Evolutionary conservation across 2,888 invertebrate genomes (phyloP), one percentile per base, ranked within the genome.

Genomic region (Rhingia rostrata): DNA sequence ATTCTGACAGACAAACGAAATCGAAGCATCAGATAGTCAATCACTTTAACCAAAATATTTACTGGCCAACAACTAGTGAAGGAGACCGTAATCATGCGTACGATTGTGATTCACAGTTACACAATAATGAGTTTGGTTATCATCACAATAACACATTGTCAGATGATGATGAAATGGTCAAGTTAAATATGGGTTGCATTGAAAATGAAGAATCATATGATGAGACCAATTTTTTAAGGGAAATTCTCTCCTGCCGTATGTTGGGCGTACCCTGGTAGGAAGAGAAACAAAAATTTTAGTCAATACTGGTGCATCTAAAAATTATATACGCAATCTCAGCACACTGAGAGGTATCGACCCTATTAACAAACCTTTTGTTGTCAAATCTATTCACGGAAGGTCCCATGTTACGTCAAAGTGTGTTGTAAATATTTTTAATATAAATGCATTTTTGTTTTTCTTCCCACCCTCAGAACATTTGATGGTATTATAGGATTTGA

Each of bases 391-490:
- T 4, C 51, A 66, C 12, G 75, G 66, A 0, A 30, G 4, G 2
- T 56, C 14, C 35, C 12, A 14, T 1, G 56, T 63, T 6, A 54
- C 4, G 1, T 54, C 53, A 1, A 73, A 63, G 37, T 74, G 56
- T 39, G 10, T 64, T 45, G 10, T 83, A 35, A 82, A 77, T 32
- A 12, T 86, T 14, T 74, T 77, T 49, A 66, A 77, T 37, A 80
- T 51, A 33, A 84, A 72, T n/a, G 72, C 73, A 72, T 35, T 7
- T 85, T 86, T 63, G 83, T 60, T 60, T 49, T 85, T 4, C 51
- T 82, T 3, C 35, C 78, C 30, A 82, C 47, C 10, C 41, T 82
- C 2, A 64, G 58, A 58, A 53, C 56, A 22, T 78, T 86, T 9
- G 79, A 85, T 43, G 82, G 7, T 32, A 56, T 45, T 61, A 69